A percentile compares a stretch with the other conserved stretches of the same genome.
phyloP scores from a whole-genome alignment of 2,888 invertebrate genomes.

The Eristalinus aeneus region DNA sequence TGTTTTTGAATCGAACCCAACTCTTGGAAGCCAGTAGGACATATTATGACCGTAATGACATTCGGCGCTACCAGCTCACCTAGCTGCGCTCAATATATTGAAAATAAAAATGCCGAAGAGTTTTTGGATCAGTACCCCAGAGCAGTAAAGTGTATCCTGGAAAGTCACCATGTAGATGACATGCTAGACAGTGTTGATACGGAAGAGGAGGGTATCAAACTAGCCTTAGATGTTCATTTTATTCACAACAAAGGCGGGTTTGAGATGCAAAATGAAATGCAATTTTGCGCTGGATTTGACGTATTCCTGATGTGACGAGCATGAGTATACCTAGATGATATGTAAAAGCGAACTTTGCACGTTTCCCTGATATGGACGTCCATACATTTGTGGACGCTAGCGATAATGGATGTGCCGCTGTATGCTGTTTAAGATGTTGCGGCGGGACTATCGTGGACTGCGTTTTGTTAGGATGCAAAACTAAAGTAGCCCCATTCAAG shows the following conservation, averaged over 20 bases:
- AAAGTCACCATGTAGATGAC: constrained; percentile 17
- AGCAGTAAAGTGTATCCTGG: constrained; percentile 6
- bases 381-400: not conserved
- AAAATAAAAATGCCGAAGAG: constrained; percentile 23
- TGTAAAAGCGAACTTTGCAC: no score
- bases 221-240: no score
- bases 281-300: no score
- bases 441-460: not conserved
- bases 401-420: not conserved
- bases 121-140: constrained; percentile 8
- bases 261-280: no score
- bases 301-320: no score
- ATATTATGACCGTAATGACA: constrained; percentile 66
- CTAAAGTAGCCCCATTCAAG: not conserved
- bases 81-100: constrained; percentile 28
- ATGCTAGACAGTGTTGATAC: constrained; percentile 19
- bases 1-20: constrained; percentile 72
- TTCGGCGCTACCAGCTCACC: constrained; percentile 70
- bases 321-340: no score
- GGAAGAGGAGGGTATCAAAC: constrained; percentile 4
- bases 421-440: no score
- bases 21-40: constrained; percentile 44
- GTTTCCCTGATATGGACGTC: no score
- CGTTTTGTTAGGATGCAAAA: not conserved
- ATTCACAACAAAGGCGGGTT: no score